Evolutionary conservation across 2,797 vertebrate genomes (phyloP), one percentile per base, ranked within the genome.

Genomic region (Melanotaenia pygmaea): DNA sequence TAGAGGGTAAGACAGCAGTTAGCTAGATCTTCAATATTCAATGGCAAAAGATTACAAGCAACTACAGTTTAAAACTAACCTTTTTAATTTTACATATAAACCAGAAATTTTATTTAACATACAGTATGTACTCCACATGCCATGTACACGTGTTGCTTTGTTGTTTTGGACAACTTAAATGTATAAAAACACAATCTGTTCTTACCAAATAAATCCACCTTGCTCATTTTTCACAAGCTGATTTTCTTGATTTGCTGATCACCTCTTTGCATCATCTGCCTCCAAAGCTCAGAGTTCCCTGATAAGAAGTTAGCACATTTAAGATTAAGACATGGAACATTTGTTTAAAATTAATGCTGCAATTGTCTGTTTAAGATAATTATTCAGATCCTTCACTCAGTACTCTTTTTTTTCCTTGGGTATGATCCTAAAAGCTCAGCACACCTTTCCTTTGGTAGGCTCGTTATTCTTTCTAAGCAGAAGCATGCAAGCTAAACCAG

Each of bases 1-100:
- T 86, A 93, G 94, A 93, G 93, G 94, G 94, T 95, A 89, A 89
- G 91, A 82, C 69, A 34, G 64, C 54, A 37, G 47, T 24, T 10
- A 34, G 51, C 70, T 47, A 16, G 13, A 28, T 54, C 4, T 26
- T 53, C 26, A 13, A 53, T 53, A 22, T 53, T 53, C 11, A 26
- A 4, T 7, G 22, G 12, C 12, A 28, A 54, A 54, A 1, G 24
- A 14, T 54, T 54, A 28, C 24, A 12, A 14, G 12, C 24, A 26
- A 26, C 24, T 28, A 26, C 11, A 14, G 24, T 54, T 54, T 54
- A 54, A 53, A 51, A 22, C 12, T 13, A 22, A 24, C 22, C 8
- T 53, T 54, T 45, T 18, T 5, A 20, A 2, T 1, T 47, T 47
- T n/a, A 47, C 18, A 47, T n/a, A 9, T 7, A n/a, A 47, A n/a